A percentile compares a stretch with the other conserved stretches of the same genome.
Evolutionary conservation across 2,113 vertebrate species (phyloP).

Genomic region (Equus quagga): DNA sequence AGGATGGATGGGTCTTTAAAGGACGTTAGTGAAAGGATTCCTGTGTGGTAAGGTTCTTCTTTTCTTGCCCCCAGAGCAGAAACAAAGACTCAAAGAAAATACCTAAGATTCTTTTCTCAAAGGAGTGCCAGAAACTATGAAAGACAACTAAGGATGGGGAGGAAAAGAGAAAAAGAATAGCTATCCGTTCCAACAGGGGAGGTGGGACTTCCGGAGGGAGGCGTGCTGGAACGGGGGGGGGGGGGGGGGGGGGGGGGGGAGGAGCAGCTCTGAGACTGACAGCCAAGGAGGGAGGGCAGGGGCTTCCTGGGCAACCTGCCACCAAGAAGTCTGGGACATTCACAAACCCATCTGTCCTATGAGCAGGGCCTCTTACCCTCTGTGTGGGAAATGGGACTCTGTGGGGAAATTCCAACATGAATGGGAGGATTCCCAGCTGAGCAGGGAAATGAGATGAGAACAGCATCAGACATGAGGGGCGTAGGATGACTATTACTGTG

Average conservation of each 20-base stretch:
- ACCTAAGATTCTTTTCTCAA: no score
- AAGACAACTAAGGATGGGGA: accelerated
- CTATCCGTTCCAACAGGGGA: no score
- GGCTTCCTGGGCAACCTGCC: no score
- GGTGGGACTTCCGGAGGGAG: accelerated
- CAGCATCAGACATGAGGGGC: accelerated
- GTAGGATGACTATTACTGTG: not conserved
- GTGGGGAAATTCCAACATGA: no score
- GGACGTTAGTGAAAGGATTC: not conserved
- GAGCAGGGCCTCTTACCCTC: not conserved
- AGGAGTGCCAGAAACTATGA: not conserved
- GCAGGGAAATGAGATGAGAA: not conserved
- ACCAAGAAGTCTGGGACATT: accelerated
- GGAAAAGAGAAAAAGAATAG: accelerated
- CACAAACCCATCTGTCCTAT: accelerated
- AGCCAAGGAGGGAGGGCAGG: accelerated
- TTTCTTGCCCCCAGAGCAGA: not conserved
- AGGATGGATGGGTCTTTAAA: not conserved
- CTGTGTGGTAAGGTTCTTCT: accelerated
- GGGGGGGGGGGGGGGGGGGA: accelerated
- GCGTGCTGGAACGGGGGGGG: accelerated
- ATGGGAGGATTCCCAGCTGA: not conserved
- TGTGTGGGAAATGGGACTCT: accelerated
- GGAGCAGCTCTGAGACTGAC: not conserved
- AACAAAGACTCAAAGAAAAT: not conserved